Evolutionary conservation across 2,113 vertebrate species (phyloP).

Genomic region (Rhodinocichla rosea): DNA sequence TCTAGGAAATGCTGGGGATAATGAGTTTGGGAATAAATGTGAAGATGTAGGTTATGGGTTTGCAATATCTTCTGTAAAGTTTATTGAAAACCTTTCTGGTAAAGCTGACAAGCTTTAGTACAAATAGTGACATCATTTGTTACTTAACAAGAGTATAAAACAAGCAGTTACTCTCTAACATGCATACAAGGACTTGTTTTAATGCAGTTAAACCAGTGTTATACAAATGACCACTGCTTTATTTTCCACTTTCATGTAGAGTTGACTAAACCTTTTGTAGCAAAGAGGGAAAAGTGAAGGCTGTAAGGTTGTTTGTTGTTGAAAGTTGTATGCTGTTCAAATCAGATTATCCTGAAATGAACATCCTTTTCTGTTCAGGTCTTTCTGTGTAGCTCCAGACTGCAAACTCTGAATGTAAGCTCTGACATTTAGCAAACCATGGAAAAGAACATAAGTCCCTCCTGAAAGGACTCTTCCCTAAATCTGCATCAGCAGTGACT

Average conservation of each 20-base stretch:
- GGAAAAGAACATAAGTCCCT: not conserved
- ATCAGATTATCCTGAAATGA: not conserved
- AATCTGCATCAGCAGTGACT: not conserved
- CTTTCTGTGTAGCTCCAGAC: not conserved
- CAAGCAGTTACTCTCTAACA: not conserved
- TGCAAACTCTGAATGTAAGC: not conserved
- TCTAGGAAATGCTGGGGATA: not conserved
- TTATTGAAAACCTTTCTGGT: not conserved
- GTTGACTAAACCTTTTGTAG: not conserved
- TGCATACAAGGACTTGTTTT: not conserved
- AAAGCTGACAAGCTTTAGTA: not conserved
- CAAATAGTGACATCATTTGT: not conserved
- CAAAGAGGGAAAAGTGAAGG: not conserved
- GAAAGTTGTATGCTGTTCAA: not conserved
- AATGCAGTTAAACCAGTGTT: not conserved
- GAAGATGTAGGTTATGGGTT: not conserved
- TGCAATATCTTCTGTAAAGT: not conserved
- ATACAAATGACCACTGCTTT: not conserved
- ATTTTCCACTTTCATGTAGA: not conserved
- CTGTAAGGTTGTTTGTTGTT: not conserved
- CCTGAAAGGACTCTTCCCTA: not conserved
- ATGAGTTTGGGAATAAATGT: not conserved
- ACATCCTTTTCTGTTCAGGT: not conserved
- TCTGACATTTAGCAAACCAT: not conserved
- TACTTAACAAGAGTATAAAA: not conserved